Evolutionary conservation across 2,797 vertebrate genomes (phyloP).

Genomic region (Prionace glauca): DNA sequence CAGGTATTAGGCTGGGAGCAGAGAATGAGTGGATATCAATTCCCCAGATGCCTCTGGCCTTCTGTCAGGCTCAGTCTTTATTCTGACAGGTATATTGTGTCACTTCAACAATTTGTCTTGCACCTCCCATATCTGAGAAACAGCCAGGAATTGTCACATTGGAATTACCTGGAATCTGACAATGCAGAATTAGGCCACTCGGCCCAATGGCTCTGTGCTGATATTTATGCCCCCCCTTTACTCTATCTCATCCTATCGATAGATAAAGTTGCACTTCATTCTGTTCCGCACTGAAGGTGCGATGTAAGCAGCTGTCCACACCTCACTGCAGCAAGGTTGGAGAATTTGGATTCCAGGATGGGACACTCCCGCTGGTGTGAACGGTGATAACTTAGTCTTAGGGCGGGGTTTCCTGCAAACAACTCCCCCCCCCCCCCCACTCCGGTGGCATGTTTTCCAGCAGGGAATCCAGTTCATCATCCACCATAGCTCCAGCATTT

Average conservation of each 20-base stretch:
- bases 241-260: not conserved
- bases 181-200: not conserved
- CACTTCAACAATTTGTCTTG: not conserved
- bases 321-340: no score
- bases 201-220: not conserved
- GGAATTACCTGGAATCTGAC: not conserved
- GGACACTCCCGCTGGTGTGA: no score
- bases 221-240: not conserved
- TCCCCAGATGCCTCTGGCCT: not conserved
- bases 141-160: not conserved
- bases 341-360: no score
- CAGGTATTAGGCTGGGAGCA: not conserved
- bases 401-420: no score
- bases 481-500: no score
- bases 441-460: no score
- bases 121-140: not conserved
- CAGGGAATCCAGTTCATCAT: no score
- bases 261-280: not conserved
- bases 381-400: no score
- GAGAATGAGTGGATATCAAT: slow-evolving; percentile 25
- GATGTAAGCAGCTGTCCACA: no score
- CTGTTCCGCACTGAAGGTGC: not conserved
- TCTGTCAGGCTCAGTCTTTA: not conserved
- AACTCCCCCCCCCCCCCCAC: no score
- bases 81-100: slow-evolving; percentile 7